A percentile compares a stretch with the other conserved stretches of the same genome.
phyloP scores from a whole-genome alignment of 2,113 vertebrate genomes.

The Ancistrus triradiatus region DNA sequence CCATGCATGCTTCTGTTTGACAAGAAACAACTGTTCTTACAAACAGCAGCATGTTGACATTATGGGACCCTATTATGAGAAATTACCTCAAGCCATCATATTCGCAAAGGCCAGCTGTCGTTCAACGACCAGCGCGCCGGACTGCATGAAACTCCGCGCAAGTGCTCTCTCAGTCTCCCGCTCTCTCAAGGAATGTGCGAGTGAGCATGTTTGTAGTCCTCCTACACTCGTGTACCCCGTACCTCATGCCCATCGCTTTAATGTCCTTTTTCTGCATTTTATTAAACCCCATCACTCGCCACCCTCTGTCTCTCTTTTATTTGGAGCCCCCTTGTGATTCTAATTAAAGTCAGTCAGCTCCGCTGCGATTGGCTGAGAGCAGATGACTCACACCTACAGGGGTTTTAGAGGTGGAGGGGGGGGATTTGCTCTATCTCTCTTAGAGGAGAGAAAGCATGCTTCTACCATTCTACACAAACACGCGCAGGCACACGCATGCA shows the following conservation, averaged over 20 bases:
- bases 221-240: neutral
- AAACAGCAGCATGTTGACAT: slow-evolving; percentile 22
- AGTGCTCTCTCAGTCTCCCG: neutral
- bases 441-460: slow-evolving; percentile 53
- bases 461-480: slow-evolving; percentile 26
- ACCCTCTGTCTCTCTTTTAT: slow-evolving; percentile 9
- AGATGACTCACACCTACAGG: slow-evolving; percentile 79
- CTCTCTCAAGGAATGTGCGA: neutral
- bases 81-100: slow-evolving; percentile 20
- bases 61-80: slow-evolving; percentile 11
- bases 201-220: neutral
- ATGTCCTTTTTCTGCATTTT: slow-evolving; percentile 2
- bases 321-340: slow-evolving; percentile 67
- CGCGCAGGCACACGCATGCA: slow-evolving; percentile 20
- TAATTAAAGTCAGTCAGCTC: slow-evolving; percentile 72
- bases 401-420: slow-evolving; percentile 63
- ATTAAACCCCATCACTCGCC: slow-evolving; percentile 14
- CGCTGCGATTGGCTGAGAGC: slow-evolving; percentile 72
- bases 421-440: slow-evolving; percentile 57
- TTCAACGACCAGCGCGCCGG: neutral
- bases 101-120: slow-evolving; percentile 28
- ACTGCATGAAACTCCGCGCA: slow-evolving; percentile 2
- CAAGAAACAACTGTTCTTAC: slow-evolving; percentile 13
- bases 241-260: slow-evolving; percentile 15
- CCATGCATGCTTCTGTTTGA: slow-evolving; percentile 8